These are phyloP conservation scores for Propithecus deckenii DNA, from an alignment of 2,797 vertebrate species.

Conservation along the genomic window DNA sequence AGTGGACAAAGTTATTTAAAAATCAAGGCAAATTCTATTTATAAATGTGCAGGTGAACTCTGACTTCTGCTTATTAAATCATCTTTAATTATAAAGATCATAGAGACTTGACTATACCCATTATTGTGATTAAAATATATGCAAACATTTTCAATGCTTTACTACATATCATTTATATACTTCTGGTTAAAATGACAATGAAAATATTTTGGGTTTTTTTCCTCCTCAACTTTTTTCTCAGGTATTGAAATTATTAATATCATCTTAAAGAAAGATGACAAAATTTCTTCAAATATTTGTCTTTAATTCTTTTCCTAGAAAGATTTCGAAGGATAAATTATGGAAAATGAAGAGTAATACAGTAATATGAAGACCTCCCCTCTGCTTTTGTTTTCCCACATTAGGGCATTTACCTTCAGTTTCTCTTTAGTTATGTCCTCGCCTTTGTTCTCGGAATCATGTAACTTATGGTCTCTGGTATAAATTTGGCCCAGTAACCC, in stretches of 20 bases:
- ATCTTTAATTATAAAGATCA: conserved; percentile 30
- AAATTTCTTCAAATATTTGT: conserved; percentile 22
- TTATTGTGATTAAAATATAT: not conserved
- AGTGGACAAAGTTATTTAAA: conserved; percentile 1
- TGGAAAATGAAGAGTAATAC: not conserved
- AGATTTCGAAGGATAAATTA: not conserved
- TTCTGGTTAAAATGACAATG: not conserved
- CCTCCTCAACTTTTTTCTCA: not conserved
- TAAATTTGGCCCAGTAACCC: conserved; percentile 55
- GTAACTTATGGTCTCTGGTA: conserved; percentile 48
- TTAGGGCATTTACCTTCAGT: not conserved
- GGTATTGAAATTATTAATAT: not conserved
- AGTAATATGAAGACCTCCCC: not conserved
- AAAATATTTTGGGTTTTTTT: not conserved
- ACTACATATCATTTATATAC: not conserved
- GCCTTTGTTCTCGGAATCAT: conserved; percentile 59
- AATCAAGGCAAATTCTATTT: not conserved
- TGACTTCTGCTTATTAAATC: conserved; percentile 34
- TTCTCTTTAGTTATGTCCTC: conserved; percentile 43
- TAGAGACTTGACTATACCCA: not conserved
- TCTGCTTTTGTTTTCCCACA: not conserved
- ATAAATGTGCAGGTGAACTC: not conserved
- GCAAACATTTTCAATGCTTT: not conserved
- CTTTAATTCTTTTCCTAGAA: conserved; percentile 34
- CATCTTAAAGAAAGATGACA: conserved; percentile 15